Percentiles rank a stretch among this genome's conserved stretches.
Conservation (phyloP, 2,113 vertebrate genomes). For the Plotosus lineatus region DNA sequence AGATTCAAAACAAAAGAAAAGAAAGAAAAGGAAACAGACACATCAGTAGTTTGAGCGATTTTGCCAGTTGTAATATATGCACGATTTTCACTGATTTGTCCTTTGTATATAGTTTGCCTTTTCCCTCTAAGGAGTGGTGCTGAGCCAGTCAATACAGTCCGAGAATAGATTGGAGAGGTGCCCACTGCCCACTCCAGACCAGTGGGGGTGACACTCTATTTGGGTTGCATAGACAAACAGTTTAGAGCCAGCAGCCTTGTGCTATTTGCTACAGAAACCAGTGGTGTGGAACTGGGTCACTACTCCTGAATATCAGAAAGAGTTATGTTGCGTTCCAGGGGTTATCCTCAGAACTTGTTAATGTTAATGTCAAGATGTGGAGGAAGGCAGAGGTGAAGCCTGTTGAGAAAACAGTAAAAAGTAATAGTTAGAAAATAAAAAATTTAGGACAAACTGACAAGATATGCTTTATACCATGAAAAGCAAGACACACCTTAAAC, state of each 20-base stretch:
- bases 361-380: constrained; percentile 86
- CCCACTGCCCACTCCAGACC: constrained; percentile 82
- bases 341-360: constrained; percentile 77
- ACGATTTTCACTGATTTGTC: constrained; percentile 78
- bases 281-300: constrained; percentile 89
- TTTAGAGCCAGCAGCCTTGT: constrained; percentile 97
- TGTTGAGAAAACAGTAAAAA: constrained; percentile 56
- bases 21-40: constrained; percentile 80
- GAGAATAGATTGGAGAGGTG: constrained; percentile 74
- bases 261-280: constrained; percentile 94
- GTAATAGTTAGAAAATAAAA: not conserved
- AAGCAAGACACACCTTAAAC: not conserved
- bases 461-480: not conserved
- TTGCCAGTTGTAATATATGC: constrained; percentile 95
- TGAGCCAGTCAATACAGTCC: constrained; percentile 84
- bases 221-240: constrained; percentile 98
- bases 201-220: constrained; percentile 83
- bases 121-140: constrained; percentile 73
- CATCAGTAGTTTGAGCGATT: constrained; percentile 96
- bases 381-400: constrained; percentile 94
- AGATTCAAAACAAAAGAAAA: constrained; percentile 78
- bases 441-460: not conserved
- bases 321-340: constrained; percentile 63
- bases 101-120: constrained; percentile 53
- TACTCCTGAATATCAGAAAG: constrained; percentile 98